A percentile compares a stretch with the other conserved stretches of the same genome.
phyloP scores from a whole-genome alignment of 2,797 vertebrate species.

The Pangasius macronema region DNA sequence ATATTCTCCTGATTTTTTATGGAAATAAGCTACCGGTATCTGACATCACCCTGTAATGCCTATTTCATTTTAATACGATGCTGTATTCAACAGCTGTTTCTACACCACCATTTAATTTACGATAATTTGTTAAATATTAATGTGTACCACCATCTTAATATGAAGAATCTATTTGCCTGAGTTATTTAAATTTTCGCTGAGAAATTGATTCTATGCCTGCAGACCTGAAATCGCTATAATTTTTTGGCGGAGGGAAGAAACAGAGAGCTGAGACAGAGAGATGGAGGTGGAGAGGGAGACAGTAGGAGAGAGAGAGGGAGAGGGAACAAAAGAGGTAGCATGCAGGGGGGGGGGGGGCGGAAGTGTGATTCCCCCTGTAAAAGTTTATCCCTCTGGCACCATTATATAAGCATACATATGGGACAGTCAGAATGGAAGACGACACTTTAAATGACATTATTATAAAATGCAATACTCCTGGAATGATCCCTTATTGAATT shows the following conservation, averaged over 20 bases:
- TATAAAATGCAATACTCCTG: conserved; percentile 99
- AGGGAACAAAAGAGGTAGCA: conserved; percentile 44
- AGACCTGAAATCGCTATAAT: conserved; percentile 51
- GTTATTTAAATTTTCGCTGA: conserved; percentile 51
- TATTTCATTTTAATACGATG: conserved; percentile 12
- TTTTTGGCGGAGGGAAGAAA: conserved; percentile 61
- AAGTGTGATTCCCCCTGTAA: conserved; percentile 82
- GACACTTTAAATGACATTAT: conserved; percentile 99
- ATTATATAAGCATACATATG: conserved; percentile 99
- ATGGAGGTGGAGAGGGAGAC: conserved; percentile 58
- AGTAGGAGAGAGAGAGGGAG: conserved; percentile 50
- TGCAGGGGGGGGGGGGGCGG: conserved; percentile 35
- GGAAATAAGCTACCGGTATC: neutral
- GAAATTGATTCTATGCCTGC: conserved; percentile 46
- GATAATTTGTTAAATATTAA: conserved; percentile 56
- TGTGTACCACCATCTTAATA: conserved; percentile 48
- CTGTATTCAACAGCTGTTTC: conserved; percentile 35
- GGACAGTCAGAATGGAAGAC: conserved; percentile 99
- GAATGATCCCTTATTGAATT: conserved; percentile 99
- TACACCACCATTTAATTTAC: conserved; percentile 45
- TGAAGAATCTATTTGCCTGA: conserved; percentile 47
- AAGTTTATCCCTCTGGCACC: conserved; percentile 95
- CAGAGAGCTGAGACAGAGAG: conserved; percentile 22
- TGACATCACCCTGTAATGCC: neutral
- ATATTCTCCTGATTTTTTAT: neutral